Base-by-base conservation (phyloP, 2,797 vertebrate genomes). In the Pelodytes ibericus region DNA sequence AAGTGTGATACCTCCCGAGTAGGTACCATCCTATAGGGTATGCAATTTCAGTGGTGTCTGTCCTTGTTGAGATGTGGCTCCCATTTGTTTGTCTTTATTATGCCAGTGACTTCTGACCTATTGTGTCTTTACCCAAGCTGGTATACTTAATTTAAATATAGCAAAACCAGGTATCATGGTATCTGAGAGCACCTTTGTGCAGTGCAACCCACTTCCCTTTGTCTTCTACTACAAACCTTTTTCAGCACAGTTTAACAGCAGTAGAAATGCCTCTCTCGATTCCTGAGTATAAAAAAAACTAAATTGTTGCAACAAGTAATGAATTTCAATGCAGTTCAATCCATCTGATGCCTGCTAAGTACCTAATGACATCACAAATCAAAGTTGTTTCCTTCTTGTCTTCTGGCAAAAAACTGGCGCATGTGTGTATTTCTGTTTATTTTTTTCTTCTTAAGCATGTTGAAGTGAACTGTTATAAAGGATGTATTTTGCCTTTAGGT, bases 361-460 rank as follows among this genome's bases (percentile, higher is more conserved):
- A 59, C 27, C 51, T 71, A 64, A 66, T 77, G 67, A 65, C 53
- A 71, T 77, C 33, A 77, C 75, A 77, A 71, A 75, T 75, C 65
- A 75, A 62, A 66, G 47, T 27, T 49, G 51, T 27, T 26, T 58
- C 44, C 15, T 30, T 65, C 49, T 56, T 65, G 27, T 71, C 61
- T 65, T 9, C 49, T 41, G n/a, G 60, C 25, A 65, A 65, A 60
- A 58, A 63, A 71, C 64, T 62, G 11, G 44, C 22, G 18, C 31
- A 66, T 65, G 60, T 59, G 33, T 53, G 71, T 71, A 24, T 64
- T 53, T 57, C 26, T 51, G 47, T 62, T 69, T 57, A 51, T 33
- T 77, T 71, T 26, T 64, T 39, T 57, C 31, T 47, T 47, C 61
- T 71, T 58, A 41, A 65, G 22, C 25, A 74, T 59, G 63, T 41